A percentile compares a stretch with the other conserved stretches of the same genome.
Evolutionary conservation across 2,888 invertebrate species (phyloP).

Genomic region (Ceratothoa steindachneri): DNA sequence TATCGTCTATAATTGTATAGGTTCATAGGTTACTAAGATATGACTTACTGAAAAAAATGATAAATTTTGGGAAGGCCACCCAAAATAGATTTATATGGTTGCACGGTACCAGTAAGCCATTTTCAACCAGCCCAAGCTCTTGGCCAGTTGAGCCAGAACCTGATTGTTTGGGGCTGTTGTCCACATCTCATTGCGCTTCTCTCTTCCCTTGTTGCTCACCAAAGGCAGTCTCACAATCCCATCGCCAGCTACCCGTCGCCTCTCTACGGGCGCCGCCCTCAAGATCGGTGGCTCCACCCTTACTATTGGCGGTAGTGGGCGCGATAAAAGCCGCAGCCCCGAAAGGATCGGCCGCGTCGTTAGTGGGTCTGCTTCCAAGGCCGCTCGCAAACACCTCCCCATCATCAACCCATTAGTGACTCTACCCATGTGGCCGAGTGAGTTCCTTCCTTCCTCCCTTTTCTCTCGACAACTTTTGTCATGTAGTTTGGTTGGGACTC

Average conservation of each 20-base stretch:
- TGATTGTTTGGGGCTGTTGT: no score
- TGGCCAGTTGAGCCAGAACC: no score
- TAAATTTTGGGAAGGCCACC: no score
- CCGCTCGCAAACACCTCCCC: slow-evolving; percentile 55
- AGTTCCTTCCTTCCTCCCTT: slow-evolving; percentile 51
- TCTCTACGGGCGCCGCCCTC: slow-evolving; percentile 84
- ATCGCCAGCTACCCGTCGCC: slow-evolving; percentile 71
- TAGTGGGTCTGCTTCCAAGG: slow-evolving; percentile 33
- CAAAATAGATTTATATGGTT: no score
- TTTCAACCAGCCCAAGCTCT: no score
- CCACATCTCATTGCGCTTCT: not conserved
- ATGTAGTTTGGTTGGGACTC: not conserved
- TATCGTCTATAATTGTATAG: no score
- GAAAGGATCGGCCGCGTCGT: slow-evolving; percentile 29
- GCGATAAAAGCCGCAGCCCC: slow-evolving; percentile 41
- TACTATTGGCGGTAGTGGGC: slow-evolving; percentile 53
- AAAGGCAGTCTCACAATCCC: slow-evolving; percentile 19
- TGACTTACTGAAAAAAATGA: no score
- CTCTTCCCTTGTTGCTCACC: not conserved
- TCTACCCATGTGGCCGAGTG: slow-evolving; percentile 81
- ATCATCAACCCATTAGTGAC: slow-evolving; percentile 85
- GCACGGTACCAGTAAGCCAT: no score
- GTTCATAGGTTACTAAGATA: no score
- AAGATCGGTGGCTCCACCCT: slow-evolving; percentile 64
- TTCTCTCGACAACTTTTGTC: not conserved